Conservation (phyloP, 2,113 vertebrate species). For the Naja naja region DNA sequence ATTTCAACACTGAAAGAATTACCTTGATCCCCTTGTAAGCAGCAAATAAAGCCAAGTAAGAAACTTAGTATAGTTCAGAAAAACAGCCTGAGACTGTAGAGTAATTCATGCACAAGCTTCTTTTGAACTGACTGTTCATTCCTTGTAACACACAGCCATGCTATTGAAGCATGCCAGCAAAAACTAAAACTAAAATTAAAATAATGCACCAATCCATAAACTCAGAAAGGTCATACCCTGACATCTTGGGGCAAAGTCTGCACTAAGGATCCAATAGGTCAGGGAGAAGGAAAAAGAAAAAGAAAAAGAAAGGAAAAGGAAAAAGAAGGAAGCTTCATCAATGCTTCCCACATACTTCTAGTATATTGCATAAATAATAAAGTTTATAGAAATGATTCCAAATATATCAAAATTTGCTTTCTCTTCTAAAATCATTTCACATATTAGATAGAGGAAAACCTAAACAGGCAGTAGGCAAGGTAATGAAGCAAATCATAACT, state of each 20-base stretch:
- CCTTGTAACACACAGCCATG: conserved; percentile 67
- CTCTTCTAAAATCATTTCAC: conserved; percentile 7
- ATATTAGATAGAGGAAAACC: neutral
- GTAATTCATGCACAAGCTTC: conserved; percentile 84
- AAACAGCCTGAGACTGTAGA: conserved; percentile 53
- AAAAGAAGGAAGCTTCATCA: conserved; percentile 62
- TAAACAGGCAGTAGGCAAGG: neutral
- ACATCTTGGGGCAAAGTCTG: conserved; percentile 54
- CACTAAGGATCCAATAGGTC: conserved; percentile 57
- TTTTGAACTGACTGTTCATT: conserved; percentile 69
- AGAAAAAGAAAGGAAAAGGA: neutral
- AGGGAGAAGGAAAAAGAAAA: conserved; percentile 29
- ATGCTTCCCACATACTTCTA: conserved; percentile 48
- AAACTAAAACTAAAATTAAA: conserved; percentile 74
- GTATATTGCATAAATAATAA: conserved; percentile 27
- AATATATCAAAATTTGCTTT: conserved; percentile 48
- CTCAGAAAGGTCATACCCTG: conserved; percentile 53
- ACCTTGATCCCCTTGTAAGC: conserved; percentile 90
- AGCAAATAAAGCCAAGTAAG: conserved; percentile 85
- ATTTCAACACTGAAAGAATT: conserved; percentile 63
- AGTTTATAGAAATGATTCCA: conserved; percentile 6
- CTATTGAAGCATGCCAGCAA: conserved; percentile 77
- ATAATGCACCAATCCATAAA: conserved; percentile 72
- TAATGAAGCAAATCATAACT: neutral
- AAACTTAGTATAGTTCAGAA: conserved; percentile 77